Conservation (phyloP, 2,888 invertebrate species). For the Andrena camellia region DNA sequence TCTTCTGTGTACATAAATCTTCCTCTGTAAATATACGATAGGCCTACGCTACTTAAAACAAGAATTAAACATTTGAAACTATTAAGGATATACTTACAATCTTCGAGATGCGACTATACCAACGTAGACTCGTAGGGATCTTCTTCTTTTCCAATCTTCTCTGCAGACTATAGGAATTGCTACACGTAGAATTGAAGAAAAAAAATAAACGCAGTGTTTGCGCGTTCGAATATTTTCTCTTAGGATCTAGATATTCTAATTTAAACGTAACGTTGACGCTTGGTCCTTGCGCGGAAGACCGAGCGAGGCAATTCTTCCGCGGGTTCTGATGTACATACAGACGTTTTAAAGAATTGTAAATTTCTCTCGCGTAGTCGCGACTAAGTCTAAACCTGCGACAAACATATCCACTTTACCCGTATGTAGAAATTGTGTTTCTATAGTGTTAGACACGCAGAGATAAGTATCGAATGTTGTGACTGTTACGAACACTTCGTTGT, state of each 20-base stretch:
- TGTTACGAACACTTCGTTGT: constrained; percentile 4
- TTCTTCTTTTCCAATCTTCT: constrained; percentile 57
- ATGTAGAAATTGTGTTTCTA: constrained; percentile 19
- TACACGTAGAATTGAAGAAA: constrained; percentile 53
- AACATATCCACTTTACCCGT: constrained; percentile 56
- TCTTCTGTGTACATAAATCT: constrained; percentile 51
- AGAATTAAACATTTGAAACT: constrained; percentile 19
- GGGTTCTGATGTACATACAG: constrained; percentile 29
- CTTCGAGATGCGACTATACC: constrained; percentile 10
- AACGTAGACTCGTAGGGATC: constrained; percentile 40
- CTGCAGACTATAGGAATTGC: constrained; percentile 78
- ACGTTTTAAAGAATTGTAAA: constrained; percentile 25
- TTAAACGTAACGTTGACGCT: constrained; percentile 29
- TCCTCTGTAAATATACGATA: constrained; percentile 52
- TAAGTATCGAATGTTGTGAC: background rate
- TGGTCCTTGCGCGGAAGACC: background rate
- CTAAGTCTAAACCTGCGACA: constrained; percentile 27
- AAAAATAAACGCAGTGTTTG: constrained; percentile 15
- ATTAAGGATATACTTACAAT: constrained; percentile 15
- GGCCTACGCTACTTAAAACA: background rate
- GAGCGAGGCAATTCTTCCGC: constrained; percentile 4
- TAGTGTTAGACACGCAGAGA: constrained; percentile 22
- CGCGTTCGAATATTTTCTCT: constrained; percentile 39
- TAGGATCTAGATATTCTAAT: constrained; percentile 38
- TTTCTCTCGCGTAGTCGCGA: constrained; percentile 28